Evolutionary conservation across 2,888 invertebrate genomes (phyloP).

Genomic region (Spisula solida): DNA sequence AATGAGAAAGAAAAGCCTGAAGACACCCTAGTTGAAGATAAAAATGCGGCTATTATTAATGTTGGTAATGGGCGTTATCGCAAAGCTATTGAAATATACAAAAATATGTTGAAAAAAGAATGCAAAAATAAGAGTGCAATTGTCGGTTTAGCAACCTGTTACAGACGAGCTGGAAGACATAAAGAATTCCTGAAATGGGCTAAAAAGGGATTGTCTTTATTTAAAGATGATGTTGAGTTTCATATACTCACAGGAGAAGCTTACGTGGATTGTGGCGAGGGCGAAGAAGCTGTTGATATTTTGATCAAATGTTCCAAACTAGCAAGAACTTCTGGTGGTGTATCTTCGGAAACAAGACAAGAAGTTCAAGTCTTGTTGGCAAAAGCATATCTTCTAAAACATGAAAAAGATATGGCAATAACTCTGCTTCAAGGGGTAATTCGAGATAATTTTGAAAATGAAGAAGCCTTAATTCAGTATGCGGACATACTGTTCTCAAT

Average conservation of each 20-base stretch:
- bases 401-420: constrained; percentile 74
- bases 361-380: constrained; percentile 72
- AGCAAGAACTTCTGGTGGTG: constrained; percentile 60
- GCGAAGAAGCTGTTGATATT: constrained; percentile 65
- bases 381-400: constrained; percentile 70
- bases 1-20: neutral
- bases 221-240: constrained; percentile 51
- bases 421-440: constrained; percentile 73
- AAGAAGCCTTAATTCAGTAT: constrained; percentile 72
- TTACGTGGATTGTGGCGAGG: constrained; percentile 60
- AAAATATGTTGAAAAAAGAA: constrained; percentile 63
- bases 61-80: constrained; percentile 62
- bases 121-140: constrained; percentile 49
- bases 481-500: constrained; percentile 67
- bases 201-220: constrained; percentile 49
- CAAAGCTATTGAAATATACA: constrained; percentile 68
- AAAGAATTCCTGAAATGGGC: constrained; percentile 55
- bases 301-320: constrained; percentile 66
- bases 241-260: constrained; percentile 53
- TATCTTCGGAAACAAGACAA: constrained; percentile 59
- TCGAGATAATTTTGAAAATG: constrained; percentile 66
- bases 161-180: constrained; percentile 65
- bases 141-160: constrained; percentile 63
- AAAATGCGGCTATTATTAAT: constrained; percentile 60
- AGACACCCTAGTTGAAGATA: constrained; percentile 34